Evolutionary conservation across 2,113 vertebrate genomes (phyloP).

Genomic region (Hemibagrus wyckioides): DNA sequence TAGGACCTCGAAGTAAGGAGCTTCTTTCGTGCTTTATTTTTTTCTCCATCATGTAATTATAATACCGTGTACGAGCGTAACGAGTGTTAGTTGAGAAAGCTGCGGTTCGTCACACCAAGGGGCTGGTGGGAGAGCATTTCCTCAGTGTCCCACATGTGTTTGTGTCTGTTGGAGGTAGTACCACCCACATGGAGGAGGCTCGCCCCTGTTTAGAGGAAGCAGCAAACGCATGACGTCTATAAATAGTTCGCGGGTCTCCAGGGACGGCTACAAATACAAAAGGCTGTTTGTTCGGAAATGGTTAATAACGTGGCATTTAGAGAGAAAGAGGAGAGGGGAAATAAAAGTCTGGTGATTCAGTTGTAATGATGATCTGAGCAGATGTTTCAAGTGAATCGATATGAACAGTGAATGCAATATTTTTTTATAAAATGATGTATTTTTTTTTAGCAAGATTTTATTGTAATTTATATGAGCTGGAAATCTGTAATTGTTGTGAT

Average conservation of each 20-base stretch:
- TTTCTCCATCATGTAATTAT: no score
- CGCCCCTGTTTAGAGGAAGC: constrained; percentile 62
- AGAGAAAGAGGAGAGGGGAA: background rate
- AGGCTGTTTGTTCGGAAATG: background rate
- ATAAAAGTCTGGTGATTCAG: background rate
- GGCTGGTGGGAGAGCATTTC: background rate
- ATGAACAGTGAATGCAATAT: background rate
- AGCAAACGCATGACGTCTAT: constrained; percentile 65
- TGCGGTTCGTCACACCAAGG: background rate
- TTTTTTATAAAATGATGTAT: constrained; percentile 1
- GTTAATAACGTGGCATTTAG: background rate
- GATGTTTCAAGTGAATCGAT: background rate
- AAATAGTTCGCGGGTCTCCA: constrained; percentile 70
- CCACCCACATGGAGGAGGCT: constrained; percentile 66
- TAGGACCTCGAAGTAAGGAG: background rate
- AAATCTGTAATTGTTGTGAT: background rate
- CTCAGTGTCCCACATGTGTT: constrained; percentile 43
- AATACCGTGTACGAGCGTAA: background rate
- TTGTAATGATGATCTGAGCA: background rate
- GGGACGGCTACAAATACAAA: constrained; percentile 54
- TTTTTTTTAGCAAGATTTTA: no score
- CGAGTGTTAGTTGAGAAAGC: background rate
- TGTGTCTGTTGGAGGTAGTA: constrained; percentile 60
- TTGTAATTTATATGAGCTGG: no score
- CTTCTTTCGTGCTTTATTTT: no score